Evolutionary conservation across 2,888 invertebrate species (phyloP).

Genomic region (Chymomyza procnemis): DNA sequence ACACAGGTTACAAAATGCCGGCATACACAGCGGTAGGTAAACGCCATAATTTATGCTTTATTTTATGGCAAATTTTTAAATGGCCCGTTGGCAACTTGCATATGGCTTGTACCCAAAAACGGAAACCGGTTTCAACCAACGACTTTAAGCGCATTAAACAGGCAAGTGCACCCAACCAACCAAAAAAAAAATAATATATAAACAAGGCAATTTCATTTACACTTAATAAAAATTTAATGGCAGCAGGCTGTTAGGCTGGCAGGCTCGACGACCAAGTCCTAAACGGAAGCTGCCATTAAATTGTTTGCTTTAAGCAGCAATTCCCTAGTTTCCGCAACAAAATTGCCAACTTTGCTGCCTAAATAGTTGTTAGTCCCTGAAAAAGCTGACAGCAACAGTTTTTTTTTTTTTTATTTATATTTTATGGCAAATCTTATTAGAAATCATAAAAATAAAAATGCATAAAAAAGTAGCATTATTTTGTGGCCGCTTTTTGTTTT

Average conservation of each 20-base stretch:
- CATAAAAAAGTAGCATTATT: conserved; percentile 22
- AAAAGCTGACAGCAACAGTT: not conserved
- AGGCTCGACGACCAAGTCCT: no score
- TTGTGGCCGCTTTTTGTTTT: not conserved
- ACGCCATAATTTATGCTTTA: conserved; percentile 57
- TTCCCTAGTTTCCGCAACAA: not conserved
- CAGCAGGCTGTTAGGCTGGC: no score
- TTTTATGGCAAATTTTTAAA: conserved; percentile 52
- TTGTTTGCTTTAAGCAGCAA: not conserved
- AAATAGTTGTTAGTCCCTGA: not conserved
- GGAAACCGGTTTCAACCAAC: conserved; percentile 1
- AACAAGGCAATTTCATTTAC: conserved; percentile 61
- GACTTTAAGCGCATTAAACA: conserved; percentile 51
- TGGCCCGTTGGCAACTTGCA: conserved; percentile 25
- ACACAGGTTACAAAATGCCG: conserved; percentile 10
- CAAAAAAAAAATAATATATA: not conserved
- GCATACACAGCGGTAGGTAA: conserved; percentile 14
- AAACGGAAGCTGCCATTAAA: not conserved
- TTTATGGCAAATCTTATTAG: conserved; percentile 6
- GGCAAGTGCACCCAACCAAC: not conserved
- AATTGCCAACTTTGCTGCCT: no score
- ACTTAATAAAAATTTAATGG: conserved; percentile 67
- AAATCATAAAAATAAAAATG: conserved; percentile 16
- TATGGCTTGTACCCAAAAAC: not conserved
- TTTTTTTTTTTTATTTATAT: not conserved